These are phyloP conservation scores for Hirtodrosophila alboralis DNA, from an alignment of 2,888 invertebrate genomes.

Conservation along the genomic window DNA sequence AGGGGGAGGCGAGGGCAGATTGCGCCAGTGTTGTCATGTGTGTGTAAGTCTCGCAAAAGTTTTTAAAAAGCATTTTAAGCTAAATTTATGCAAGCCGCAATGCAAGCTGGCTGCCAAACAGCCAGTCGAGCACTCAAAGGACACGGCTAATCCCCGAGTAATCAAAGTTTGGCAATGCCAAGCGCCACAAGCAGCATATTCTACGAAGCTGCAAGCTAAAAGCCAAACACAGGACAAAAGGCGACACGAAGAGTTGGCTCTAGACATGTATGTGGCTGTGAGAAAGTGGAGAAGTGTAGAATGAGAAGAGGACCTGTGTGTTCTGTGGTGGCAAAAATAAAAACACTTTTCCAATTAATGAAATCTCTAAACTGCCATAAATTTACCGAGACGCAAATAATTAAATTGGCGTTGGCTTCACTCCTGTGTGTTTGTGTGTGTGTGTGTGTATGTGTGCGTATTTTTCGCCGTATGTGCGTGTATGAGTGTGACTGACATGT, in stretches of 20 bases:
- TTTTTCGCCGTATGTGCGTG: slow-evolving; percentile 14
- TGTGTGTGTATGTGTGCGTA: slow-evolving; percentile 16
- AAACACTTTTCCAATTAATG: slow-evolving; percentile 83
- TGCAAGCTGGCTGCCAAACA: slow-evolving; percentile 60
- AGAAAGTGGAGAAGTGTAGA: too few species aligned
- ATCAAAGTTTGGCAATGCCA: slow-evolving; percentile 80
- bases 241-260: slow-evolving; percentile 2
- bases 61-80: slow-evolving; percentile 80
- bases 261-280: too few species aligned
- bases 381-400: slow-evolving; percentile 77
- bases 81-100: slow-evolving; percentile 80
- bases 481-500: slow-evolving; percentile 50
- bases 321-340: slow-evolving; percentile 23
- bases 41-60: slow-evolving; percentile 66
- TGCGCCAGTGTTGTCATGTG: slow-evolving; percentile 23
- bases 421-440: slow-evolving; percentile 35
- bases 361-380: slow-evolving; percentile 82
- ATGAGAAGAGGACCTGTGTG: too few species aligned
- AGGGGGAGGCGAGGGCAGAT: slow-evolving; percentile 28
- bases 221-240: slow-evolving; percentile 42
- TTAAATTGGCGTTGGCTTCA: slow-evolving; percentile 70
- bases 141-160: slow-evolving; percentile 77
- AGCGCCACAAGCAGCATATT: slow-evolving; percentile 46
- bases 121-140: slow-evolving; percentile 48
- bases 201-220: slow-evolving; percentile 39